Evolutionary conservation across 2,888 invertebrate species (phyloP), one percentile per base, ranked within the genome.

Genomic region (Mythimna vitellina): DNA sequence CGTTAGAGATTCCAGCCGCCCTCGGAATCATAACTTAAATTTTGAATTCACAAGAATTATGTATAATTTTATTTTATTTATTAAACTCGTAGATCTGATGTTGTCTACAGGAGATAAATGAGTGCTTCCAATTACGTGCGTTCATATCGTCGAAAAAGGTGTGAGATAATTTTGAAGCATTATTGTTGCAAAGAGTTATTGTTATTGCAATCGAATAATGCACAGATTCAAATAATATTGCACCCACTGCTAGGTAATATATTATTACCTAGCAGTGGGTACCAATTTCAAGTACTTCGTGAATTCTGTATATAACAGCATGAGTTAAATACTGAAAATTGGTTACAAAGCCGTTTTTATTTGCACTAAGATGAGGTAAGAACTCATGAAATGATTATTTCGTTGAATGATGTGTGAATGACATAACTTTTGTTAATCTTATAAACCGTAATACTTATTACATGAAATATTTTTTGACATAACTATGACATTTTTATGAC

Each of bases 291-390:
- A 4, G 22, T 20, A 7, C 6, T 54, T 25, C n/a, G 58, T 74
- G 58, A 66, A 32, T n/a, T 53, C 64, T 70, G n/a, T 49, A 9
- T 56, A 32, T 51, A 29, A 79, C 70, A 68, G 70, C 56, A 17
- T 20, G 20, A 29, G 32, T 38, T 51, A 51, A 53, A 70, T 32
- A 56, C 4, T 49, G 12, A 38, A 65, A 62, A 14, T 56, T 8
- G 49, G 17, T 35, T 56, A 10, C 22, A 68, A 79, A 80, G 81
- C 70, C 81, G 58, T 79, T 70, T 0, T 58, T 79, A 71, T 68
- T 10, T 62, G 65, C 29, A 51, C 4, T 68, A 58, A 29, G 71
- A 71, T 68, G 77, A 29, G 35, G 14, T 76, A 62, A 10, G 62
- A 81, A 70, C 79, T 63, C 67, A 63, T 3, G 46, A 54, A 56